Percentiles rank a stretch among this genome's conserved stretches.
These are phyloP conservation scores for Crioceris asparagi DNA, from an alignment of 2,888 invertebrate species.

Conservation along the genomic window DNA sequence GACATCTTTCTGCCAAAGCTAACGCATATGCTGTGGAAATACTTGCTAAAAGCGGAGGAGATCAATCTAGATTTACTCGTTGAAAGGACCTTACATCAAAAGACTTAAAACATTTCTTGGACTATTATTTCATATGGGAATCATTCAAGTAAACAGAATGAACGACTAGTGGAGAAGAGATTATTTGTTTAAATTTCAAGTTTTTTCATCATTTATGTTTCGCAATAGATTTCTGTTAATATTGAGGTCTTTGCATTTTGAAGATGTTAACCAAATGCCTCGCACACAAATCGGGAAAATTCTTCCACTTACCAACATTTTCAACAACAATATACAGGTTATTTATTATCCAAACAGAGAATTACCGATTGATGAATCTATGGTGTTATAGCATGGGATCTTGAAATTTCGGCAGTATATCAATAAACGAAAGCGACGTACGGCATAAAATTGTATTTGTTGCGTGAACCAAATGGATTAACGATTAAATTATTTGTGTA, in stretches of 20 bases:
- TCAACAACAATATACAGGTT: constrained; percentile 15
- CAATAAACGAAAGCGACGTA: constrained; percentile 26
- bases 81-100: too few relatives aligned
- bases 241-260: constrained; percentile 30
- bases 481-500: constrained; percentile 18
- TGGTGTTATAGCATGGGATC: constrained; percentile 23
- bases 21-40: too few relatives aligned
- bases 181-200: too few relatives aligned
- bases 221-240: neutral
- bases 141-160: neutral
- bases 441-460: too few relatives aligned
- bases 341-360: constrained; percentile 18
- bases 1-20: too few relatives aligned
- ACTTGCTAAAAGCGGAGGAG: too few relatives aligned
- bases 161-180: constrained; percentile 1
- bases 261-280: constrained; percentile 14
- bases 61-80: too few relatives aligned
- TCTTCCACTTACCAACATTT: constrained; percentile 27
- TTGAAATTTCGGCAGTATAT: constrained; percentile 27
- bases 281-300: constrained; percentile 26
- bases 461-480: constrained; percentile 27
- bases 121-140: constrained; percentile 1
- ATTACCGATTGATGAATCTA: constrained; percentile 16
- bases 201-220: too few relatives aligned
- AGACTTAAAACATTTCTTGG: too few relatives aligned